Evolutionary conservation across 2,888 invertebrate genomes (phyloP).

Genomic region (Oxystoma pomonae): DNA sequence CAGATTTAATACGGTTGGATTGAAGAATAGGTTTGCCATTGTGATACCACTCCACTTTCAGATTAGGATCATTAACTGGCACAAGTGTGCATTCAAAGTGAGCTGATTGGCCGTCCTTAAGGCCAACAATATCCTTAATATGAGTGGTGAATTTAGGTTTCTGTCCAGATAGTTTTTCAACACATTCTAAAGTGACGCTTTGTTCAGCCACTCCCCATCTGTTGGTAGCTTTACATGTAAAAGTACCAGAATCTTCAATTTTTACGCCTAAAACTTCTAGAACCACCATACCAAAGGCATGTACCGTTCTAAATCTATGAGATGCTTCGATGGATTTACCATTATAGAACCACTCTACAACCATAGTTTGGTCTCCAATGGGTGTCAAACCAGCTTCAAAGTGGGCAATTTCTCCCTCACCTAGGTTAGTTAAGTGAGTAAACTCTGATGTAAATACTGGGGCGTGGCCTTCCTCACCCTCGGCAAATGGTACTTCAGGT

Average conservation of each 20-base stretch:
- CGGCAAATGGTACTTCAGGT: slow-evolving; percentile 63
- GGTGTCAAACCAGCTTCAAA: slow-evolving; percentile 96
- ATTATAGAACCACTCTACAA: slow-evolving; percentile 95
- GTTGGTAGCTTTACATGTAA: slow-evolving; percentile 85
- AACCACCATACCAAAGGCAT: slow-evolving; percentile 97
- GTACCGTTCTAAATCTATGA: slow-evolving; percentile 87
- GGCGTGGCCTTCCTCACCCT: slow-evolving; percentile 76
- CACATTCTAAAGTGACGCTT: slow-evolving; percentile 75
- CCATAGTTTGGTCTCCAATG: slow-evolving; percentile 89
- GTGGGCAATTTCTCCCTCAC: slow-evolving; percentile 95
- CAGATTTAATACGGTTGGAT: slow-evolving; percentile 86
- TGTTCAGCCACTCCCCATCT: slow-evolving; percentile 87
- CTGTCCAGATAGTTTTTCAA: slow-evolving; percentile 80
- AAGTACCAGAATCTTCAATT: slow-evolving; percentile 86
- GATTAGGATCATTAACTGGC: slow-evolving; percentile 89
- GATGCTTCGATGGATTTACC: slow-evolving; percentile 83
- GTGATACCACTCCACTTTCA: slow-evolving; percentile 96
- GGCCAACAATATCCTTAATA: slow-evolving; percentile 74
- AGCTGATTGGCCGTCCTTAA: slow-evolving; percentile 90
- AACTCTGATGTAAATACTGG: slow-evolving; percentile 88
- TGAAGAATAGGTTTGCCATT: slow-evolving; percentile 87
- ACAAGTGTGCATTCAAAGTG: slow-evolving; percentile 94
- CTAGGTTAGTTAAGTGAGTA: slow-evolving; percentile 74
- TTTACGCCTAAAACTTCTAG: slow-evolving; percentile 93
- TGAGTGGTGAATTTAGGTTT: slow-evolving; percentile 87